Evolutionary conservation across 1,140 invertebrate genomes (phyloP), one percentile per base, ranked within the genome.

Genomic region (Popillia japonica): DNA sequence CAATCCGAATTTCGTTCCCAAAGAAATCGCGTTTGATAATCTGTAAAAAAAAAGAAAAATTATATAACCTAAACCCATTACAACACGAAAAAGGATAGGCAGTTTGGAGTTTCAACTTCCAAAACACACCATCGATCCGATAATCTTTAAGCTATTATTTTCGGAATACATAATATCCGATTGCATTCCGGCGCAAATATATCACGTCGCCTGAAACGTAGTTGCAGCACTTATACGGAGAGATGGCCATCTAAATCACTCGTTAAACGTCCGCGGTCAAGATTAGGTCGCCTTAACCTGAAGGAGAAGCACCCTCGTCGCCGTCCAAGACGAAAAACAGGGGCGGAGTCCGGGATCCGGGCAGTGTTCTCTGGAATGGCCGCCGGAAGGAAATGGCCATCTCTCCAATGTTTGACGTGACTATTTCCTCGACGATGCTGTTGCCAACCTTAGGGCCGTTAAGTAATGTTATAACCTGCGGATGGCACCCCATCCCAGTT

Each of bases 1-100:
- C 78, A 75, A 86, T 85, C 64, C 87, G 86, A 2, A 91, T 89
- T 75, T 91, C 87, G 17, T 92, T 87, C 0, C 92, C 92, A 83
- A 95, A 95, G 87, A 94, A 95, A 83, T 94, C 92, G 84, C 90
- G 91, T 11, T 88, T 88, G 72, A 90, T 77, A 55, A 59, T 87
- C 92, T 93, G 89, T 9, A 90, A 91, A 87, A 86, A 86, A 84
- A 85, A 80, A 72, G 75, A 64, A 64, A 48, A 2, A 55, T 55
- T 34, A 34, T 34, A 34, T 34, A 34, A 34, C 27, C 27, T 34
- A 34, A 34, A 34, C 1, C 4, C 27, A 34, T 4, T 34, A 2
- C 4, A 34, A 34, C 4, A 34, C 4, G 4, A 34, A 34, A 34
- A 4, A 34, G 27, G 27, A 34, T 1, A 34, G 27, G 27, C 27